phyloP scores from a whole-genome alignment of 1,140 invertebrate genomes.

The Drosophila nigromelanica region DNA sequence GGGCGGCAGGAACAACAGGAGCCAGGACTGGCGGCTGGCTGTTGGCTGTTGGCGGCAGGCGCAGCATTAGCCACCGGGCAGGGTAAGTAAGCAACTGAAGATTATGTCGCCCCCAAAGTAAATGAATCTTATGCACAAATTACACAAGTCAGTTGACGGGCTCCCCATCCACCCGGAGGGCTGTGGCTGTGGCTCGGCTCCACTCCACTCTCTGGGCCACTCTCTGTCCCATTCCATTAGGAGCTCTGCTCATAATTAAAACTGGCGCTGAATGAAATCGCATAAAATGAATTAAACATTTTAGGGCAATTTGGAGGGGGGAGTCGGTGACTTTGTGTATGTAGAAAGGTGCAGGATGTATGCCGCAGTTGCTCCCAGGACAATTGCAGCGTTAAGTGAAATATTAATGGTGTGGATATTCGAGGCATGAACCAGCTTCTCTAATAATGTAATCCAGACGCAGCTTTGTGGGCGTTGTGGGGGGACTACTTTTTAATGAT shows the following conservation, averaged over 20 bases:
- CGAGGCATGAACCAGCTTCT: slow-evolving; percentile 56
- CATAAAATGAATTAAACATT: slow-evolving; percentile 83
- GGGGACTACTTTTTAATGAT: slow-evolving; percentile 67
- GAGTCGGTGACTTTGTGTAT: slow-evolving; percentile 8
- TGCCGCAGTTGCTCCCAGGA: slow-evolving; percentile 60
- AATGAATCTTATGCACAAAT: slow-evolving; percentile 82
- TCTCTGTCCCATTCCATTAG: background rate
- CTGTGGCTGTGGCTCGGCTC: slow-evolving; percentile 6
- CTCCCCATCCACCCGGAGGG: slow-evolving; percentile 8
- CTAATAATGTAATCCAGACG: slow-evolving; percentile 54
- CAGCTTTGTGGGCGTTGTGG: slow-evolving; percentile 1
- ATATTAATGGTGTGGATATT: slow-evolving; percentile 76
- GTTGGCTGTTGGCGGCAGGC: background rate
- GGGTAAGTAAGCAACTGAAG: slow-evolving; percentile 62
- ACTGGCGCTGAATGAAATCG: slow-evolving; percentile 80
- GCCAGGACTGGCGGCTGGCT: too few relatives aligned
- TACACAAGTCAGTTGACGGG: slow-evolving; percentile 75
- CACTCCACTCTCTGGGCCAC: background rate
- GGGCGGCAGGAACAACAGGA: background rate
- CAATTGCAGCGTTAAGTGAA: slow-evolving; percentile 83
- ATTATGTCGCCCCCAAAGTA: slow-evolving; percentile 80
- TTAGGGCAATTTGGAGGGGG: slow-evolving; percentile 72
- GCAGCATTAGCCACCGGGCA: slow-evolving; percentile 66
- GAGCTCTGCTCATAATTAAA: slow-evolving; percentile 72
- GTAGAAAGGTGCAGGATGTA: slow-evolving; percentile 29